phyloP scores from a whole-genome alignment of 2,113 vertebrate species.

The Limanda limanda region DNA sequence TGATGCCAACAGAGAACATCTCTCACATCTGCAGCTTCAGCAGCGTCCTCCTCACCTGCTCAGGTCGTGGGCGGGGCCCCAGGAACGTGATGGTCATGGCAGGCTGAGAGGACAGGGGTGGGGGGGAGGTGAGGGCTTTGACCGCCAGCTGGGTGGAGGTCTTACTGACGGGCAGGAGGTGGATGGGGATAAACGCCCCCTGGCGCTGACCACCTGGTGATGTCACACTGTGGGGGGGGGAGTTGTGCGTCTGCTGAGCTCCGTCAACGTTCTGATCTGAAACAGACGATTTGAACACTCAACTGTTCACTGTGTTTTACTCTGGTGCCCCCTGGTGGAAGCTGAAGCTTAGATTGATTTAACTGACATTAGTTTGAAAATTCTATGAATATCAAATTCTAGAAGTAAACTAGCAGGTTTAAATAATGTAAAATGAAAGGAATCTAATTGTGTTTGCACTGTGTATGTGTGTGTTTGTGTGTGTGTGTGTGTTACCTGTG shows the following conservation, averaged over 20 bases:
- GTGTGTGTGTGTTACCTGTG: background rate
- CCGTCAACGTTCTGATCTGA: background rate
- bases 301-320: background rate
- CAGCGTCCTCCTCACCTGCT: slow-evolving; percentile 18
- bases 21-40: background rate
- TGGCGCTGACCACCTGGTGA: background rate
- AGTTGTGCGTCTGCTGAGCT: background rate
- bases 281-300: slow-evolving; percentile 6
- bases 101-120: slow-evolving; percentile 19
- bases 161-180: slow-evolving; percentile 24
- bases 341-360: too few species aligned
- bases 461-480: background rate
- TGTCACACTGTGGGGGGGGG: background rate
- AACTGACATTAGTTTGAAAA: background rate
- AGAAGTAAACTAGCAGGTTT: too few species aligned
- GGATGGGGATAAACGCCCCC: slow-evolving; percentile 62
- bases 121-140: slow-evolving; percentile 44
- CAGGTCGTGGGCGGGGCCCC: background rate
- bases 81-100: slow-evolving; percentile 67
- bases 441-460: background rate
- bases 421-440: too few species aligned
- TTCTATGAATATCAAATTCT: background rate
- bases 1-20: background rate
- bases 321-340: background rate
- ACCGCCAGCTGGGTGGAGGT: slow-evolving; percentile 53